phyloP scores from a whole-genome alignment of 2,888 invertebrate genomes.

The Timema podura region DNA sequence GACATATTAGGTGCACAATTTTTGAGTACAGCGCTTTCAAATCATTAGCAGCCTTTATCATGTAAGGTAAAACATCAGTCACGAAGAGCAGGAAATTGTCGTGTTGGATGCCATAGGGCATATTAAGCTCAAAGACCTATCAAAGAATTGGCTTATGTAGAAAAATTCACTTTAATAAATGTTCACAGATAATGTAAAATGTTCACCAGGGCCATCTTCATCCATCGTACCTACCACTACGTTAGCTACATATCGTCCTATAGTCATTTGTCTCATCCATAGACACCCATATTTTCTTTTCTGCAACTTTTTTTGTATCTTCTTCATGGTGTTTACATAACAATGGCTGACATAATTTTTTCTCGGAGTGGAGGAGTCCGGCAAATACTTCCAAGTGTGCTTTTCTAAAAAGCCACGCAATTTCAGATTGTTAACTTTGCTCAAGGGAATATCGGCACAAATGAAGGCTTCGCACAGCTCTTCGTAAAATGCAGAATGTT shows the following conservation, averaged over 20 bases:
- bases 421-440: too few relatives aligned
- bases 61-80: neutral
- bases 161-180: neutral
- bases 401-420: too few relatives aligned
- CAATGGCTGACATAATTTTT: too few relatives aligned
- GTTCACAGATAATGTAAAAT: conserved; percentile 1
- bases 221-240: too few relatives aligned
- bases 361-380: conserved; percentile 12
- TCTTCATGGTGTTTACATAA: conserved; percentile 3
- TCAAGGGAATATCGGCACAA: too few relatives aligned
- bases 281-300: too few relatives aligned
- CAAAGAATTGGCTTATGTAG: neutral
- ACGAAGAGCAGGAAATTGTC: conserved; percentile 11
- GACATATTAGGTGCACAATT: too few relatives aligned
- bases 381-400: conserved; percentile 8
- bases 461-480: too few relatives aligned
- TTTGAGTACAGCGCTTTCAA: neutral
- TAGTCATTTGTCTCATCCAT: neutral
- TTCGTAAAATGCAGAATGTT: neutral
- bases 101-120: conserved; percentile 9
- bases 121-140: conserved; percentile 1
- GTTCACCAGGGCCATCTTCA: too few relatives aligned
- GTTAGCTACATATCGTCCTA: too few relatives aligned
- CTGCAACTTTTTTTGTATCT: neutral
- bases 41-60: neutral